Evolutionary conservation across 2,888 invertebrate species (phyloP), one percentile per base, ranked within the genome.

Genomic region (Orthonychiurus folsomi): DNA sequence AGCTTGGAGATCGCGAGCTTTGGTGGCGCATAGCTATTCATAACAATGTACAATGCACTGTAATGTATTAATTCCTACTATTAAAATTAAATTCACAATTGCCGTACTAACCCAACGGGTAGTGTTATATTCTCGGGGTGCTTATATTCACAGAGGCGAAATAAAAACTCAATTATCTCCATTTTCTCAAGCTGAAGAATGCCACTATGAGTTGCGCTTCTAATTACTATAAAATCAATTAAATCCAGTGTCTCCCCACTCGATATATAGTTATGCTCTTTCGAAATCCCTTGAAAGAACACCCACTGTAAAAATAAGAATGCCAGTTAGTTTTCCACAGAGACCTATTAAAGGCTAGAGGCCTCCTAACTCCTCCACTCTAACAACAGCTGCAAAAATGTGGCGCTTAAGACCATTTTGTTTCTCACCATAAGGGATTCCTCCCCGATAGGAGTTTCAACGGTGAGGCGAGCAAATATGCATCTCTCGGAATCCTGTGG

Each of bases 101-200:
- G n/a, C 53, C 27, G 48, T 59, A 21, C 81, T 76, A 80, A 91
- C 80, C 89, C 91, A 18, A 84, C 77, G 0, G 96, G 95, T 63
- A 95, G 80, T 2, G 85, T 85, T 73, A 94, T 93, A 75, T 92
- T 93, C 73, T 94, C 94, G 0, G 94, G 94, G 75, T 93, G 89
- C 75, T 88, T 87, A 79, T 95, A 96, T 71, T 89, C 86, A 74
- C 90, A 88, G 74, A 94, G 82, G 76, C 90, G 90, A 77, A 96
- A 90, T 71, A 95, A 82, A 66, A 92, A 85, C 75, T 94, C 93
- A 12, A 93, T 86, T 21, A 95, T 83, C 74, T 94, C 91, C 61
- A 86, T 79, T 76, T 90, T 88, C 75, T 89, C 88, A 23, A 87
- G 85, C 71, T 84, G 83, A 28, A 90, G 80, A 0, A 87, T 86